Evolutionary conservation across 2,797 vertebrate genomes (phyloP), one percentile per base, ranked within the genome.

Genomic region (Craterocephalus amniculus): DNA sequence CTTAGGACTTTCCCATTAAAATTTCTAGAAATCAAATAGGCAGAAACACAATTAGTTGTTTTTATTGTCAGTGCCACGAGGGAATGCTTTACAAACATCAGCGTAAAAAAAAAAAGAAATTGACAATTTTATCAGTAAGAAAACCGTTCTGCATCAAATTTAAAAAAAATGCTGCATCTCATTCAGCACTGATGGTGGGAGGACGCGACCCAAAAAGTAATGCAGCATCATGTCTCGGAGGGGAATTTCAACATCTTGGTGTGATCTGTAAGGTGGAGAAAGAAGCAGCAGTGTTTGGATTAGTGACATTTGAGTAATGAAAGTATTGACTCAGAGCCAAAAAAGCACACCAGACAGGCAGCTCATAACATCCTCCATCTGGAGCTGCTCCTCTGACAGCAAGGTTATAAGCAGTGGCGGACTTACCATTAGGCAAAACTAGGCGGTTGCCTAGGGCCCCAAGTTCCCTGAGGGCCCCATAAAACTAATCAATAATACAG

Each of bases 1-100:
- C 8, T 62, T 35, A 76, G 59, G 11, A 69, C 68, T 26, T 4
- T 38, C 61, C 2, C 43, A 48, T n/a, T 45, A 20, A 45, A 9
- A 20, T 45, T n/a, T 45, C 5, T 45, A 45, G 40, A 45, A 45
- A 43, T 6, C 13, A 43, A 14, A 45, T 45, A 7, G 40, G 40
- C 40, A 43, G 40, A 9, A 45, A 45, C 54, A 58, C 45, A 81
- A 34, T 55, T 81, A 72, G 16, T 49, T 80, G 90, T 91, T 88
- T 90, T 81, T 43, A 22, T 45, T 56, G 27, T 81, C 73, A 76
- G 72, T 89, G 87, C 83, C 88, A 86, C 85, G 88, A 75, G 63
- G 79, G 84, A 87, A 89, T 89, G 88, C 70, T 87, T 88, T 81
- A 89, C 73, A 90, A 88, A 90, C 67, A 31, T 71, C 26, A 75